Evolutionary conservation across 1,140 invertebrate genomes (phyloP).

Genomic region (Scaptomyza graminum): DNA sequence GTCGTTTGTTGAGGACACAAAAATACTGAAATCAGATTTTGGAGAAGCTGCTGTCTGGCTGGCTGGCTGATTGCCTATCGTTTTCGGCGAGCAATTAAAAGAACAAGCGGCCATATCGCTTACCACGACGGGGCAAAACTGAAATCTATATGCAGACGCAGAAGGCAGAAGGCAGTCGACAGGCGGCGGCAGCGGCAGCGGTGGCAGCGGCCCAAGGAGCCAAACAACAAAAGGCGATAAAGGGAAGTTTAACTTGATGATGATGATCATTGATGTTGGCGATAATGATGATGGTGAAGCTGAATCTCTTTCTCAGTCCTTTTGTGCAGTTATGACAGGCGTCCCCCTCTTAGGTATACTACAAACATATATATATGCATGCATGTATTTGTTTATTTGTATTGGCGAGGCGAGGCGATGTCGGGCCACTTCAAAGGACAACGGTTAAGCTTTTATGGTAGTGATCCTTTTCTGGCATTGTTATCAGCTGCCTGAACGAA

Average conservation of each 20-base stretch:
- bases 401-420: conserved; percentile 7
- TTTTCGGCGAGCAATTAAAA: conserved; percentile 77
- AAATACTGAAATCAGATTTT: neutral
- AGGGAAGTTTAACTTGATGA: conserved; percentile 33
- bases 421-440: conserved; percentile 51
- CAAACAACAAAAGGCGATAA: conserved; percentile 19
- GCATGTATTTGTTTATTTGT: too few relatives aligned
- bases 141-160: conserved; percentile 75
- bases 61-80: conserved; percentile 70
- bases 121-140: conserved; percentile 55
- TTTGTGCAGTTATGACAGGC: conserved; percentile 78
- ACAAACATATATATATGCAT: neutral
- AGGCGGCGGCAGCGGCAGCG: neutral
- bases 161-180: conserved; percentile 15
- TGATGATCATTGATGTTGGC: neutral
- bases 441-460: conserved; percentile 48
- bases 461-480: neutral
- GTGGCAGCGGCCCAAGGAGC: conserved; percentile 16
- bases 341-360: conserved; percentile 47
- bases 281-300: conserved; percentile 16
- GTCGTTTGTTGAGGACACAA: neutral
- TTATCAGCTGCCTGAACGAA: conserved; percentile 9
- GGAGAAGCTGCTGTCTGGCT: neutral
- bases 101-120: conserved; percentile 75
- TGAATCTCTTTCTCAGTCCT: conserved; percentile 23